These are phyloP conservation scores for Spilogale gracilis DNA, from an alignment of 2,113 vertebrate genomes.

Conservation along the genomic window DNA sequence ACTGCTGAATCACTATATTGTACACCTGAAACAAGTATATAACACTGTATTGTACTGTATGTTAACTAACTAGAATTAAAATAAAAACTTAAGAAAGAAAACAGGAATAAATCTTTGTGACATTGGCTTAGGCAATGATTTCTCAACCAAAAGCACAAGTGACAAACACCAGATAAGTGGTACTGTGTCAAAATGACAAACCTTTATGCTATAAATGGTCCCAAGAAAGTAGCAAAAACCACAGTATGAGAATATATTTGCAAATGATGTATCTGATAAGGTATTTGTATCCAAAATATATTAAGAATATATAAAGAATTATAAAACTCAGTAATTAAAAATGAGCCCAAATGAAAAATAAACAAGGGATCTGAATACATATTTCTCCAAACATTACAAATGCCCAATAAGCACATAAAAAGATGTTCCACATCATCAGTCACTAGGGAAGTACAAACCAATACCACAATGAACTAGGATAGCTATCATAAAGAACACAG, in stretches of 20 bases:
- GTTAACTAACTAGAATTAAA: background rate
- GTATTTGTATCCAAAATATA: background rate
- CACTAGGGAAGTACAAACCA: background rate
- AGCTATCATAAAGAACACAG: background rate
- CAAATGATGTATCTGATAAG: background rate
- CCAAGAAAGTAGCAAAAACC: background rate
- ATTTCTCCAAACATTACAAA: slow-evolving; percentile 18
- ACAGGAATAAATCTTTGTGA: background rate
- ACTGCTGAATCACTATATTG: background rate
- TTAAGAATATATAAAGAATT: background rate
- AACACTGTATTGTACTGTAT: background rate
- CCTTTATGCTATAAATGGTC: background rate
- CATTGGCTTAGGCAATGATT: background rate
- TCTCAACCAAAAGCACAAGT: background rate
- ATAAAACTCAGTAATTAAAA: background rate
- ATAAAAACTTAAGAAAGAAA: background rate
- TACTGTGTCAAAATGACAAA: background rate
- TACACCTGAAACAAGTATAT: background rate
- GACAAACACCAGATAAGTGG: background rate
- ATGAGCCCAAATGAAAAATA: slow-evolving; percentile 1
- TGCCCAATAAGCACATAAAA: background rate
- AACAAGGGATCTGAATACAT: background rate
- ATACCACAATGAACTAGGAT: background rate
- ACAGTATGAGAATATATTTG: background rate
- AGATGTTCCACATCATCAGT: background rate